These are phyloP conservation scores for Carabus problematicus DNA, from an alignment of 2,888 invertebrate genomes.

Conservation along the genomic window DNA sequence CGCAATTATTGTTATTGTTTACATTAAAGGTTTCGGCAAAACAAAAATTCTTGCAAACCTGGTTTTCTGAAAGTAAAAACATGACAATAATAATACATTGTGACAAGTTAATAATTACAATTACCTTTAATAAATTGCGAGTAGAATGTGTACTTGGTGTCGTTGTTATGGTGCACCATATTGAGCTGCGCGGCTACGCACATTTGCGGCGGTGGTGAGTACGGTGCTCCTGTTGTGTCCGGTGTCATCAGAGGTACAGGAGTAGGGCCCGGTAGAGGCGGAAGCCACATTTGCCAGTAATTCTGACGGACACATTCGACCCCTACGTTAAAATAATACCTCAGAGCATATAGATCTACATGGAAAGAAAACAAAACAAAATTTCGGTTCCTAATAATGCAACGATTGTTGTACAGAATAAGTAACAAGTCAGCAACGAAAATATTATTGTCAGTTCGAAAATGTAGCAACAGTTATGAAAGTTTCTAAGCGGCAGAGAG, in stretches of 20 bases:
- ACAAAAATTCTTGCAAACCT: no score
- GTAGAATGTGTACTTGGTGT: constrained; percentile 24
- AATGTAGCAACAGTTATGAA: no score
- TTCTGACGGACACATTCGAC: constrained; percentile 9
- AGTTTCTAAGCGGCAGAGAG: no score
- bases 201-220: constrained; percentile 2
- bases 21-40: constrained; percentile 18
- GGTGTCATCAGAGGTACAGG: neutral
- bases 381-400: no score
- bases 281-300: constrained; percentile 13
- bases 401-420: no score
- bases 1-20: constrained; percentile 6
- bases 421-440: no score
- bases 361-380: neutral
- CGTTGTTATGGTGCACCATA: constrained; percentile 10
- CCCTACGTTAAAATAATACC: constrained; percentile 13
- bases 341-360: constrained; percentile 4
- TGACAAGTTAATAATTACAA: neutral
- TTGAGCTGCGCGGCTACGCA: constrained; percentile 22
- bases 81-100: neutral
- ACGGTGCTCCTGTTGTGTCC: neutral
- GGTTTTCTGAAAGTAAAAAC: no score
- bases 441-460: no score
- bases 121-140: constrained; percentile 24
- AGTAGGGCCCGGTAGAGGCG: neutral